phyloP scores from a whole-genome alignment of 2,888 invertebrate species.

The Trachelus stipa region DNA sequence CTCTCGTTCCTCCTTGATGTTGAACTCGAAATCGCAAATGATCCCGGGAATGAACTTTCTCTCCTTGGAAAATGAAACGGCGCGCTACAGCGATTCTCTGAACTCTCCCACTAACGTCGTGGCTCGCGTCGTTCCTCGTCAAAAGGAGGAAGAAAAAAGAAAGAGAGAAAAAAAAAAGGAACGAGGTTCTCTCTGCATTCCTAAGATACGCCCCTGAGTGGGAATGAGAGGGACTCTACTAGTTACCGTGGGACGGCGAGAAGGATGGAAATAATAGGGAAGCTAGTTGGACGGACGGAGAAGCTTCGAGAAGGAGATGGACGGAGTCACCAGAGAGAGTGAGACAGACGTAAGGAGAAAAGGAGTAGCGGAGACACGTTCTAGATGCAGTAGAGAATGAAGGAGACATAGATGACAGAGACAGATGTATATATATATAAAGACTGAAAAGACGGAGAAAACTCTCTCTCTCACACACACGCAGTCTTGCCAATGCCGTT shows the following conservation, averaged over 20 bases:
- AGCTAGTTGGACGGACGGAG: constrained; percentile 15
- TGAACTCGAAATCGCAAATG: constrained; percentile 26
- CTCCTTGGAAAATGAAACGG: constrained; percentile 43
- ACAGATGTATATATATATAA: too few relatives aligned
- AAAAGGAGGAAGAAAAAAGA: background rate
- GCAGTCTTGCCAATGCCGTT: constrained; percentile 23
- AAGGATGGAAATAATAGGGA: background rate
- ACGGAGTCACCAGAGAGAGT: background rate
- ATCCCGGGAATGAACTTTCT: constrained; percentile 43
- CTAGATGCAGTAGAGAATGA: too few relatives aligned
- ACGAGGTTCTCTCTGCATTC: constrained; percentile 31
- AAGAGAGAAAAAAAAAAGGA: constrained; percentile 20
- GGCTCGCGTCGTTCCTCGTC: background rate
- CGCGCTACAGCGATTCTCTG: constrained; percentile 32
- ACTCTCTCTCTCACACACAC: constrained; percentile 21
- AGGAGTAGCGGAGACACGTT: too few relatives aligned
- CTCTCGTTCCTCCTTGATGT: background rate
- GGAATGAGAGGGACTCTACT: constrained; percentile 24
- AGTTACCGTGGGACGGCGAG: constrained; percentile 11
- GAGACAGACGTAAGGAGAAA: background rate
- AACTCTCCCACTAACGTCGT: constrained; percentile 29
- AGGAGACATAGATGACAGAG: too few relatives aligned
- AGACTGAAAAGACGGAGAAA: background rate
- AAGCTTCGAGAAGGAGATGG: constrained; percentile 15
- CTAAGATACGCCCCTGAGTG: constrained; percentile 22